A percentile compares a stretch with the other conserved stretches of the same genome.
Conservation (phyloP, 2,113 vertebrate genomes). For the Hiodon alosoides region DNA sequence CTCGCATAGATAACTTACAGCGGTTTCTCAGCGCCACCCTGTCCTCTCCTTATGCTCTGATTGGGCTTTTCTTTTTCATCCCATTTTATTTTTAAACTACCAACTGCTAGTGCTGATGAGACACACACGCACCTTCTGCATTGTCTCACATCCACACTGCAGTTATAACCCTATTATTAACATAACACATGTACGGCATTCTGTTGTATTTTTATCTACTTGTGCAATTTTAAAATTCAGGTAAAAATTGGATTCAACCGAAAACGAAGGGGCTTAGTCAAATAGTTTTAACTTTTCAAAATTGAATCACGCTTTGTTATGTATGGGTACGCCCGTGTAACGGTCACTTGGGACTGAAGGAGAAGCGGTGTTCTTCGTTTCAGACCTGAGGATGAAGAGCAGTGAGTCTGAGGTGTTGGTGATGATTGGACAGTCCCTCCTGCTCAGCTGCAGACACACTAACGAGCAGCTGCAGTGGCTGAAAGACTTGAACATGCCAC, state of each 20-base stretch:
- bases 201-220: too few relatives aligned
- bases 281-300: neutral
- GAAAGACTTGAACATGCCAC: neutral
- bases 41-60: too few relatives aligned
- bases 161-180: too few relatives aligned
- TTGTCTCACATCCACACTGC: too few relatives aligned
- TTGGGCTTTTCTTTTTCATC: too few relatives aligned
- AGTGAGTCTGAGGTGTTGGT: neutral
- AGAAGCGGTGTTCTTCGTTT: slow-evolving; percentile 1
- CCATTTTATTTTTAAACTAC: too few relatives aligned
- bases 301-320: neutral
- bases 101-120: too few relatives aligned
- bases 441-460: slow-evolving; percentile 3
- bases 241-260: neutral
- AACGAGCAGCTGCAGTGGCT: neutral
- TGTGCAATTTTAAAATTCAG: neutral
- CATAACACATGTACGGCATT: too few relatives aligned
- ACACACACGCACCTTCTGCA: too few relatives aligned
- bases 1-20: too few relatives aligned
- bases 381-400: neutral
- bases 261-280: neutral
- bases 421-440: slow-evolving; percentile 7
- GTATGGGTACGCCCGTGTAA: neutral
- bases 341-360: too few relatives aligned
- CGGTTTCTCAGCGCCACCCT: too few relatives aligned